Evolutionary conservation across 2,113 vertebrate species (phyloP), one percentile per base, ranked within the genome.

Genomic region (Steatornis caripensis): DNA sequence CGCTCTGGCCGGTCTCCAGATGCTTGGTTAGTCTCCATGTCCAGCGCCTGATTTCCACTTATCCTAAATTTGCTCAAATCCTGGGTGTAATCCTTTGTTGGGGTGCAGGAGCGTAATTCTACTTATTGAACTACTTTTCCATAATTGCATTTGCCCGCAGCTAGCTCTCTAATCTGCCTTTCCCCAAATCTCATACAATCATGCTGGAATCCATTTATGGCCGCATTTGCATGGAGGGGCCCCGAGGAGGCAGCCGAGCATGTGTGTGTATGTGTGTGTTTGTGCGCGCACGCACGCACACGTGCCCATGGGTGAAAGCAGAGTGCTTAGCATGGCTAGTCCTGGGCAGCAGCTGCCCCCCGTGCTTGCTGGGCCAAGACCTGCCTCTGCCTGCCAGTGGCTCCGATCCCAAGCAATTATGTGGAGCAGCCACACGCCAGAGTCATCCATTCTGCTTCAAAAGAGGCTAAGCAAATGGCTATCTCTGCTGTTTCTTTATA

Each of bases 41-140:
- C 51, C 24, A 16, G 43, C 2, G 18, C 46, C 49, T 87, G 19
- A 86, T 92, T 81, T 68, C 39, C 36, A 12, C 57, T 93, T 75
- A 71, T 70, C 66, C 61, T 69, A 71, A 93, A 94, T 78, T 84
- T 96, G 64, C 74, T 86, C 55, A 82, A 81, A 91, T 78, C 61
- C 76, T 72, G 54, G 2, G 7, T 84, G 57, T 87, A 95, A 92
- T 87, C 41, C 83, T 81, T 58, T 71, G 32, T 39, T 49, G 86
- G 45, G 18, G 49, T 30, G 30, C 30, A 9, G 51, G 72, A 37
- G 17, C 21, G 6, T 76, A 76, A 81, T 87, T 91, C 71, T 61
- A 29, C 84, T 70, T 82, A 45, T 55, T 70, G 60, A 84, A 58
- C 75, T 84, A 61, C 75, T 92, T 79, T 87, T 57, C 83, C 34